phyloP scores from a whole-genome alignment of 1,140 invertebrate species.

The Rhagoletis pomonella region DNA sequence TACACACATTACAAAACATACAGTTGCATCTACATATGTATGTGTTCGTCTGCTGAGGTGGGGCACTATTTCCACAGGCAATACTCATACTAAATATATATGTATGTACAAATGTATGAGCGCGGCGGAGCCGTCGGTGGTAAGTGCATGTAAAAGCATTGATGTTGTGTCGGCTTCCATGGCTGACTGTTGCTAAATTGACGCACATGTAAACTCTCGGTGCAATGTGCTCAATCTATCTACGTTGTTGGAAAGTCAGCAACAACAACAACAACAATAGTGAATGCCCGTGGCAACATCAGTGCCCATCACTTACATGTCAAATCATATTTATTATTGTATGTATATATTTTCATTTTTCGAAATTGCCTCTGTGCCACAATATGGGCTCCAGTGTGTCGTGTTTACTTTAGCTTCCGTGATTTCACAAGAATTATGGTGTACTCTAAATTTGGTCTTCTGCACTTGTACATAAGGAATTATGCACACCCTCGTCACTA shows the following conservation, averaged over 20 bases:
- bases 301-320: constrained; percentile 55
- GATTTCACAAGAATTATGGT: constrained; percentile 40
- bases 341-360: constrained; percentile 56
- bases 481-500: no score
- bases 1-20: neutral
- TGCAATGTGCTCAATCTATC: constrained; percentile 21
- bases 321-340: constrained; percentile 59
- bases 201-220: constrained; percentile 34
- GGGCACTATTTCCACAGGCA: no score
- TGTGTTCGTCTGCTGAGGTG: neutral
- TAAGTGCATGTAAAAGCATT: constrained; percentile 6
- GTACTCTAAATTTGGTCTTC: no score
- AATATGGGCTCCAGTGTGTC: constrained; percentile 16
- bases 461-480: neutral
- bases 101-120: constrained; percentile 10
- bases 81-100: neutral
- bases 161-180: constrained; percentile 25
- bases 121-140: neutral
- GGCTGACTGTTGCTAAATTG: constrained; percentile 30
- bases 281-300: constrained; percentile 17
- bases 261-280: constrained; percentile 4
- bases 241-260: neutral
- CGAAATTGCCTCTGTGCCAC: constrained; percentile 56
- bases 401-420: constrained; percentile 22
- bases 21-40: neutral